Conservation (phyloP, 2,113 vertebrate species). For the Callipepla californica region DNA sequence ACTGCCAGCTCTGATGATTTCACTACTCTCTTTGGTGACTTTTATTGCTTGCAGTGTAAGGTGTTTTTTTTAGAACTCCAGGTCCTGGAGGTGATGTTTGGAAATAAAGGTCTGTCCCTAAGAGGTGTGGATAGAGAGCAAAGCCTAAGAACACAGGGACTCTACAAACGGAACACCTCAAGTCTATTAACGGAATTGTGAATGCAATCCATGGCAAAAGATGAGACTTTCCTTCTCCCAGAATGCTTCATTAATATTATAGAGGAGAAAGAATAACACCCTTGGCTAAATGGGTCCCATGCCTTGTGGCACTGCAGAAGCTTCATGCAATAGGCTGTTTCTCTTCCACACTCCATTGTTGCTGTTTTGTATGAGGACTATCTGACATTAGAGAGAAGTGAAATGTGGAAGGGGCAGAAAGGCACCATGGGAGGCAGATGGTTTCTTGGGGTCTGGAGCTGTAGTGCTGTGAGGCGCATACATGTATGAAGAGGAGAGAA, state of each 20-base stretch:
- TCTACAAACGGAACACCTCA: fast-evolving
- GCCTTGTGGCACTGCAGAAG: background rate
- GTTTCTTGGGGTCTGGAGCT: background rate
- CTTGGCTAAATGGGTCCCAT: background rate
- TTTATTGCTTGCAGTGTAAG: background rate
- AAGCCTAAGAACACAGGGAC: background rate
- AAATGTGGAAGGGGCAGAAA: background rate
- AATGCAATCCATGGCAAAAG: background rate
- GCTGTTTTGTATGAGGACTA: background rate
- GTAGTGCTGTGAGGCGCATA: background rate
- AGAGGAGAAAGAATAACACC: background rate
- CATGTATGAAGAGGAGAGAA: background rate
- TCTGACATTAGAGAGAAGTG: background rate
- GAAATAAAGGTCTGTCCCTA: background rate
- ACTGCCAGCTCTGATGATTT: background rate
- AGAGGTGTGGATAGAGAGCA: background rate
- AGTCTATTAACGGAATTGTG: fast-evolving
- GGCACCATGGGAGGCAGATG: background rate
- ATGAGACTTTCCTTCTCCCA: background rate
- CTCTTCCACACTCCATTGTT: fast-evolving
- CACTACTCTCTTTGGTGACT: background rate
- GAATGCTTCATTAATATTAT: no score
- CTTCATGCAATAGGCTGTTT: background rate
- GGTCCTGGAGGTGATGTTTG: background rate
- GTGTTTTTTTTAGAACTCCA: background rate